Evolutionary conservation across 2,797 vertebrate genomes (phyloP), one percentile per base, ranked within the genome.

Genomic region (Decapterus maruadsi): DNA sequence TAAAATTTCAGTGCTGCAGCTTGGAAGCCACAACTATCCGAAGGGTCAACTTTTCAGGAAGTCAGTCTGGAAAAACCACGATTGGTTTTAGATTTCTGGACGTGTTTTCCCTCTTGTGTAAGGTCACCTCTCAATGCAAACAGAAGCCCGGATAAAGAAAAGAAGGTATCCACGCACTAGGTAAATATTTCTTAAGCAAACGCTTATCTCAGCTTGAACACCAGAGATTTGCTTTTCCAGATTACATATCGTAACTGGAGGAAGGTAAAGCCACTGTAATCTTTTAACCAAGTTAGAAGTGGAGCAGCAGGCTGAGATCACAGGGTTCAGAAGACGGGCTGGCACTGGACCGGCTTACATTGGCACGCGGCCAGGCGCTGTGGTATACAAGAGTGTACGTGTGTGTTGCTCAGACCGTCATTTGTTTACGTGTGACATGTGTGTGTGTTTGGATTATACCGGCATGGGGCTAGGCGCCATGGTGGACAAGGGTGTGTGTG

Each of bases 11-110:
- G 80, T n/a, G 59, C 72, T 70, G 87, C 80, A 62, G 87, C 75
- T 17, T 31, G 60, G 68, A 85, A 90, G 79, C 90, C 90, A 14
- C 89, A 92, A 83, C 79, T 48, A 87, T 87, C 82, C 77, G 2
- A 72, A 84, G 75, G 88, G 86, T 90, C 82, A 90, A 77, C 82
- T 78, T 73, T 89, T 87, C 82, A 90, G 89, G 91, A 89, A 93
- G 81, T 82, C 74, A 11, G 85, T 80, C 77, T 88, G 82, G 86
- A 86, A 87, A 87, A 88, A 70, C 29, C 64, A 20, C 54, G 68
- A 70, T 70, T 74, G 86, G 48, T 81, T 83, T 82, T 36, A 20
- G 38, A 68, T 58, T 87, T 83, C 56, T 45, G 57, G 77, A 62
- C 7, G 8, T 46, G 58, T 80, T 75, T 78, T 76, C 20, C 20